Conservation (phyloP, 2,113 vertebrate species). For the Colaptes auratus region DNA sequence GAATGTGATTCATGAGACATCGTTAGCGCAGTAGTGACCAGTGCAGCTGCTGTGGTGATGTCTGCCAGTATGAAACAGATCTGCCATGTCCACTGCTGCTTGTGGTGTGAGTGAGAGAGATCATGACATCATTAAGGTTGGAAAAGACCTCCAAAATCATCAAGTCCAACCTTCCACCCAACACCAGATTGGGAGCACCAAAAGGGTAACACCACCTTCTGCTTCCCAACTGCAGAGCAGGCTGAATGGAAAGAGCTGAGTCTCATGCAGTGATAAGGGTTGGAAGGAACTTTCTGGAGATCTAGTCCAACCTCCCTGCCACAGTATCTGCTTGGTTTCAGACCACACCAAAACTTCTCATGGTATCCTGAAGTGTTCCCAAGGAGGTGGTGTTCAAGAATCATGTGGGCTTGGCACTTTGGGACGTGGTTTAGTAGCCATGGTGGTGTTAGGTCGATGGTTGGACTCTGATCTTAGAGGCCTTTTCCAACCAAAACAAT, state of each 20-base stretch:
- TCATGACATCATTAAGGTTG: no score
- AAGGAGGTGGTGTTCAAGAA: no score
- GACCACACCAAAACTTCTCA: not conserved
- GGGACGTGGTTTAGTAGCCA: no score
- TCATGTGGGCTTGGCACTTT: no score
- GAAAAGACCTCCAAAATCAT: no score
- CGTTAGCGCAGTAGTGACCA: not conserved
- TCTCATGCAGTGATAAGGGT: no score
- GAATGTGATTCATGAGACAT: slow-evolving; percentile 26
- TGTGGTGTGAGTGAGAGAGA: not conserved
- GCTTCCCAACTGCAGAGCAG: not conserved
- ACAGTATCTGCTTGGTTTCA: not conserved
- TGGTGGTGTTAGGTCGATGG: no score
- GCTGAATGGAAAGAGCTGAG: rapidly evolving
- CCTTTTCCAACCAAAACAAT: no score
- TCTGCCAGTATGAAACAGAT: not conserved
- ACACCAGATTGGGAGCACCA: not conserved
- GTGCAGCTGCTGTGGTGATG: not conserved
- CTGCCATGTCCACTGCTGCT: not conserved
- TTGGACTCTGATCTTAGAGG: no score
- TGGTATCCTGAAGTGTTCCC: not conserved
- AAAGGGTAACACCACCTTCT: not conserved
- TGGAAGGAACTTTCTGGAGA: no score
- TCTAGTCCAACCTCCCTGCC: no score
- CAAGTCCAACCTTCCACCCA: no score